A percentile compares a stretch with the other conserved stretches of the same genome.
phyloP scores from a whole-genome alignment of 2,113 vertebrate genomes.

The Pseudorasbora parva region DNA sequence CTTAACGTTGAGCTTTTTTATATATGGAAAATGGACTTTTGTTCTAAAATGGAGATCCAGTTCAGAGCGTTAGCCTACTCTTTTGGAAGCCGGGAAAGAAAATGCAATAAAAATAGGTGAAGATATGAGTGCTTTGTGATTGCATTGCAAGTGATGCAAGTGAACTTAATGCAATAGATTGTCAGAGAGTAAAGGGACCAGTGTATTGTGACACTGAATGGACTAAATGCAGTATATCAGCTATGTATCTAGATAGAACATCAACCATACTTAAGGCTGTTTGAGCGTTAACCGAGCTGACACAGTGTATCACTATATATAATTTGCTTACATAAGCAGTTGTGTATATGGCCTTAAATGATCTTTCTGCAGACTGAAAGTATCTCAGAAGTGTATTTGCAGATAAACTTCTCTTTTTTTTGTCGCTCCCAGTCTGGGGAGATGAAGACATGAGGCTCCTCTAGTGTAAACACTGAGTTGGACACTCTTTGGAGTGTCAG shows the following conservation, averaged over 20 bases:
- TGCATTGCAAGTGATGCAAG: background rate
- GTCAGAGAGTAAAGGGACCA: background rate
- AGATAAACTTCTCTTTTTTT: constrained; percentile 25
- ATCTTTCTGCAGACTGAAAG: constrained; percentile 34
- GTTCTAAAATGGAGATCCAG: constrained; percentile 27
- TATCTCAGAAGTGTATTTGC: constrained; percentile 23
- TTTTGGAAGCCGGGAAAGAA: constrained; percentile 16
- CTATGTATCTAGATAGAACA: background rate
- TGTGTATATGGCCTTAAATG: background rate
- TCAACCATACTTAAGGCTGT: background rate
- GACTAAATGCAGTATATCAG: background rate
- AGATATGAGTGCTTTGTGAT: background rate
- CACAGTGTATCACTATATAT: background rate
- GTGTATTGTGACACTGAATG: background rate
- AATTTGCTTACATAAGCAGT: constrained; percentile 27
- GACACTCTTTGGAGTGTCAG: constrained; percentile 52
- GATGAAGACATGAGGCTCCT: constrained; percentile 53
- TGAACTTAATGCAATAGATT: background rate
- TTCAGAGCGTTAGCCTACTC: background rate
- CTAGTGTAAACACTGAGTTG: constrained; percentile 46
- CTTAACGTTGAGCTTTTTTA: constrained; percentile 65
- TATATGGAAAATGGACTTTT: constrained; percentile 65
- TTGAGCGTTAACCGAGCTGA: constrained; percentile 10
- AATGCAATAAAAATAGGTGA: constrained; percentile 4
- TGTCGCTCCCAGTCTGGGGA: constrained; percentile 37